A percentile compares a stretch with the other conserved stretches of the same genome.
Conservation (phyloP, 2,797 vertebrate species). For the Acomys russatus region DNA sequence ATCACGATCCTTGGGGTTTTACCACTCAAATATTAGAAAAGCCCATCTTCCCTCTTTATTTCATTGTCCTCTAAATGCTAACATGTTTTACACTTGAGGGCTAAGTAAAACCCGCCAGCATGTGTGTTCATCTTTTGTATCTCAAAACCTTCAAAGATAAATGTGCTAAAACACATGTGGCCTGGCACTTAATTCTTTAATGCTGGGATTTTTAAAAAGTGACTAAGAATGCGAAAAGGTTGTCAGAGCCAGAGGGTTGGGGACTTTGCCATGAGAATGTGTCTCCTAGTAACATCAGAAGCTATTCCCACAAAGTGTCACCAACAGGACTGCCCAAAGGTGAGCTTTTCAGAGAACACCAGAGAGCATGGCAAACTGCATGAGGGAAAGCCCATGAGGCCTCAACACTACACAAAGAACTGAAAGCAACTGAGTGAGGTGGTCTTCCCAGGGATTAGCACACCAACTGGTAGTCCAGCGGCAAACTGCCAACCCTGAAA, state of each 20-base stretch:
- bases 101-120: neutral
- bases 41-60: neutral
- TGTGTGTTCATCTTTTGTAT: conserved; percentile 10
- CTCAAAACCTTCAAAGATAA: conserved; percentile 26
- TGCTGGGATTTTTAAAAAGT: neutral
- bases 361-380: neutral
- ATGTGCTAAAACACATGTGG: neutral
- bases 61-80: conserved; percentile 35
- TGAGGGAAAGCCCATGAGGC: neutral
- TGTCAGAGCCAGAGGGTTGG: too few relatives aligned
- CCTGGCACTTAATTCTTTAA: conserved; percentile 35
- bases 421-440: neutral
- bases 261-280: neutral
- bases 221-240: neutral
- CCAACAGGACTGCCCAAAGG: neutral
- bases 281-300: neutral
- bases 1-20: conserved; percentile 30
- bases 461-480: neutral
- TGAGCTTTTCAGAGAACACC: neutral
- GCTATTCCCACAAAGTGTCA: neutral
- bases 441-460: neutral
- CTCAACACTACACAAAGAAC: neutral
- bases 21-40: conserved; percentile 54
- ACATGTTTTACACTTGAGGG: neutral
- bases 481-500: neutral